phyloP scores from a whole-genome alignment of 2,888 invertebrate genomes.

The Spialia ferax region DNA sequence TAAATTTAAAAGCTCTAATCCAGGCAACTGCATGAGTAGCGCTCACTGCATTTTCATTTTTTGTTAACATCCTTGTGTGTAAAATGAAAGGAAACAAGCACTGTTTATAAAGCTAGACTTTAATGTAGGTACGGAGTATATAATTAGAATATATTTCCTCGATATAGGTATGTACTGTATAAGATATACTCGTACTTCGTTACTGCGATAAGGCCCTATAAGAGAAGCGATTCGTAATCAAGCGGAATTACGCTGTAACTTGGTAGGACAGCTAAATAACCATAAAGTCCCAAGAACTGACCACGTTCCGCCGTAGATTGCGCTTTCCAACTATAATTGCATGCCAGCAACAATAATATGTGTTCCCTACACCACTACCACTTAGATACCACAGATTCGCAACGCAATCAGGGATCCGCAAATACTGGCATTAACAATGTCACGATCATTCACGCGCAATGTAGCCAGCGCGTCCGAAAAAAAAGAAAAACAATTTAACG shows the following conservation, averaged over 20 bases:
- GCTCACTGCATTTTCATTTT: not conserved
- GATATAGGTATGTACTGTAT: constrained; percentile 10
- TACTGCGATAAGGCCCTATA: constrained; percentile 3
- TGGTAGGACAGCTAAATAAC: constrained; percentile 29
- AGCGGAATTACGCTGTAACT: constrained; percentile 27
- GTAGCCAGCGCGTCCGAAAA: constrained; percentile 47
- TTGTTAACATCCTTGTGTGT: not conserved
- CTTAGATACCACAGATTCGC: constrained; percentile 27
- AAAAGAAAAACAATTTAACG: constrained; percentile 51
- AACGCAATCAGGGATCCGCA: constrained; percentile 44
- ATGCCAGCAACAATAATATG: constrained; percentile 30
- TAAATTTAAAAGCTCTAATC: constrained; percentile 34
- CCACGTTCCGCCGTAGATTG: constrained; percentile 14
- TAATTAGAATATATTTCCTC: not conserved
- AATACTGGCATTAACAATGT: constrained; percentile 41
- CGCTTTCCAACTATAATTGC: constrained; percentile 30
- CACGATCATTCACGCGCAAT: constrained; percentile 40
- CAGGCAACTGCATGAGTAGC: not conserved
- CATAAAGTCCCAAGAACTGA: constrained; percentile 33
- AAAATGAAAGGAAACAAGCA: not conserved
- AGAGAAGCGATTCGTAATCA: constrained; percentile 28
- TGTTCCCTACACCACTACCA: constrained; percentile 16
- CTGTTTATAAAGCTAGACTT: not conserved
- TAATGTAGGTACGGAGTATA: not conserved
- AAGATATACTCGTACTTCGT: not conserved